Evolutionary conservation across 2,113 vertebrate genomes (phyloP).

Genomic region (Acinonyx jubatus): DNA sequence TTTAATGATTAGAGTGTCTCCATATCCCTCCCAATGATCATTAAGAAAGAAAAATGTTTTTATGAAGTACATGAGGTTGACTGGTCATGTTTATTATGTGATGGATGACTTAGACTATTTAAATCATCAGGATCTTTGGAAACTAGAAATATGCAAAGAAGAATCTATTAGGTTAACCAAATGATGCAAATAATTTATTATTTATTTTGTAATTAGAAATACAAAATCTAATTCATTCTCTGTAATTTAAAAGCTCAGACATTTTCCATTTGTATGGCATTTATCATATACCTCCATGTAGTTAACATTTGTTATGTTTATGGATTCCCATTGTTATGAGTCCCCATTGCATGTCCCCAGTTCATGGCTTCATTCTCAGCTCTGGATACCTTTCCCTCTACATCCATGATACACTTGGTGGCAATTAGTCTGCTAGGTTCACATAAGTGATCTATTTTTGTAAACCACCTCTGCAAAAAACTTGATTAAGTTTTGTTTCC

Average conservation of each 20-base stretch:
- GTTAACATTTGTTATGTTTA: not conserved
- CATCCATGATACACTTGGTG: not conserved
- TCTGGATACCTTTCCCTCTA: not conserved
- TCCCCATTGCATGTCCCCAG: not conserved
- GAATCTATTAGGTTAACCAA: not conserved
- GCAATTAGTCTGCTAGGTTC: not conserved
- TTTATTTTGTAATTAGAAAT: constrained; percentile 4
- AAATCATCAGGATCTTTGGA: not conserved
- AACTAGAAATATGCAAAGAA: not conserved
- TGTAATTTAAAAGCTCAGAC: not conserved
- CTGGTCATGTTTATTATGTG: not conserved
- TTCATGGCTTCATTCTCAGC: not conserved
- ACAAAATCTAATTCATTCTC: not conserved
- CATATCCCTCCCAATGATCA: not conserved
- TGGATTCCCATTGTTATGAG: not conserved
- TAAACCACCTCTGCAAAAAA: not conserved
- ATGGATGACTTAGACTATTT: not conserved
- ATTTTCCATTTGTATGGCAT: not conserved
- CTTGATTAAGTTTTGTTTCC: not conserved
- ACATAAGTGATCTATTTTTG: not conserved
- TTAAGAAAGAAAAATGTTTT: constrained; percentile 27
- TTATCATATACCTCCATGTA: not conserved
- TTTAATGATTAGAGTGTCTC: constrained; percentile 19
- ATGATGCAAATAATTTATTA: not conserved
- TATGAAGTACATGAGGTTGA: constrained; percentile 15